Percentiles rank a stretch among this genome's conserved stretches.
Conservation (phyloP, 1,140 invertebrate genomes). For the Listronotus bonariensis region DNA sequence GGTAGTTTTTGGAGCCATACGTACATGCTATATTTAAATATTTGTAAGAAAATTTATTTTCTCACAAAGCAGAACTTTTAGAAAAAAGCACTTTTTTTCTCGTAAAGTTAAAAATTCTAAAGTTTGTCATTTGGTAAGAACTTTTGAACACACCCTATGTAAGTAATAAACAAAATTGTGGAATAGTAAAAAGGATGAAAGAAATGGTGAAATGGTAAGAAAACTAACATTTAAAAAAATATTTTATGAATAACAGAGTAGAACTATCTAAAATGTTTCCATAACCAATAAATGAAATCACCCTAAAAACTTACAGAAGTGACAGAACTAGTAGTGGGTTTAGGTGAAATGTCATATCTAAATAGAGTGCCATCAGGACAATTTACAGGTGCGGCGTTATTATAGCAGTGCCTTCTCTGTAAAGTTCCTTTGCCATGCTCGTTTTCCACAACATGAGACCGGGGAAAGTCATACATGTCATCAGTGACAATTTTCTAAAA, state of each 20-base stretch:
- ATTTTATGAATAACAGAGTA: no score
- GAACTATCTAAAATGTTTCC: no score
- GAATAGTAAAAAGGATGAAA: background rate
- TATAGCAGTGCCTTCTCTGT: conserved; percentile 65
- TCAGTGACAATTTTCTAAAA: conserved; percentile 55
- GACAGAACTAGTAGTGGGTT: conserved; percentile 46
- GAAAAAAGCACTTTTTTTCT: no score
- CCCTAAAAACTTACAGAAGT: conserved; percentile 30
- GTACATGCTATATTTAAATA: no score
- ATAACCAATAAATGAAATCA: background rate
- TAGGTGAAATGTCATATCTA: conserved; percentile 60
- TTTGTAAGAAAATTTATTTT: no score
- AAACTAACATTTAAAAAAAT: no score
- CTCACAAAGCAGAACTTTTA: no score
- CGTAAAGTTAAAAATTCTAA: no score
- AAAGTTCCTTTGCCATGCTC: conserved; percentile 44
- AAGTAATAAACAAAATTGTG: background rate
- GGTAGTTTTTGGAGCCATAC: no score
- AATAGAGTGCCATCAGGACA: conserved; percentile 63
- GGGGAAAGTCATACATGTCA: conserved; percentile 75
- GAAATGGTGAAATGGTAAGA: no score
- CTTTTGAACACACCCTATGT: no score
- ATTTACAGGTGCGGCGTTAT: conserved; percentile 69
- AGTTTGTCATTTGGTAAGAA: no score
- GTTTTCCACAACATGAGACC: conserved; percentile 62